A percentile compares a stretch with the other conserved stretches of the same genome.
Conservation (phyloP, 1,140 invertebrate genomes). For the Calliopsis andreniformis region DNA sequence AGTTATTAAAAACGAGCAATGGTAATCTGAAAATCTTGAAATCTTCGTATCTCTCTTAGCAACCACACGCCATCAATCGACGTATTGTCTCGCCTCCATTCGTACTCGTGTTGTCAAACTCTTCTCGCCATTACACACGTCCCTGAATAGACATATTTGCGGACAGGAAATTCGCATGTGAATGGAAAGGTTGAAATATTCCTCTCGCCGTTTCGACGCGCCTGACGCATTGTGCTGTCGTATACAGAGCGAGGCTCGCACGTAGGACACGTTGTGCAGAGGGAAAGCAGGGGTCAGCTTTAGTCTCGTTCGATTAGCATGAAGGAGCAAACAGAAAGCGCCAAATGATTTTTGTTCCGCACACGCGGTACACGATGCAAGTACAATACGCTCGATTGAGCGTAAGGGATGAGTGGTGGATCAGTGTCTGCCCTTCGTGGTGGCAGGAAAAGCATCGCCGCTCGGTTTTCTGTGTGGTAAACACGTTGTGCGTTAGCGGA, state of each 20-base stretch:
- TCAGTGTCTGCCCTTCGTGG: slow-evolving; percentile 67
- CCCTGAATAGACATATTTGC: background rate
- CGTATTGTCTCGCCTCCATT: too few species aligned
- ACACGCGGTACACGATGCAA: slow-evolving; percentile 52
- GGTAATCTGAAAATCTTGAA: background rate
- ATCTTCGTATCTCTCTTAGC: too few species aligned
- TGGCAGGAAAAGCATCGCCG: slow-evolving; percentile 52
- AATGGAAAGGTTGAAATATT: slow-evolving; percentile 27
- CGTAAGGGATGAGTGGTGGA: slow-evolving; percentile 77
- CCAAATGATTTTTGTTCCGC: slow-evolving; percentile 73
- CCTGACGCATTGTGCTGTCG: background rate
- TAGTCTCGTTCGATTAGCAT: slow-evolving; percentile 63
- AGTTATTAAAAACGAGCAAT: background rate
- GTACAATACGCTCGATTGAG: slow-evolving; percentile 75
- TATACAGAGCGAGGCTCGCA: too few species aligned
- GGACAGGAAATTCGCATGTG: background rate
- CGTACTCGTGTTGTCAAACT: background rate
- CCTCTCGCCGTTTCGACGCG: slow-evolving; percentile 27
- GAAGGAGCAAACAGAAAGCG: slow-evolving; percentile 67
- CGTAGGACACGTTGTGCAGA: background rate
- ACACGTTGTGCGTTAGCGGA: slow-evolving; percentile 79
- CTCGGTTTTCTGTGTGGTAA: slow-evolving; percentile 78
- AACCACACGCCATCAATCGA: too few species aligned
- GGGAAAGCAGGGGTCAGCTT: slow-evolving; percentile 32
- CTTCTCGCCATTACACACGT: background rate